Evolutionary conservation across 2,113 vertebrate genomes (phyloP).

Genomic region (Camelus bactrianus): DNA sequence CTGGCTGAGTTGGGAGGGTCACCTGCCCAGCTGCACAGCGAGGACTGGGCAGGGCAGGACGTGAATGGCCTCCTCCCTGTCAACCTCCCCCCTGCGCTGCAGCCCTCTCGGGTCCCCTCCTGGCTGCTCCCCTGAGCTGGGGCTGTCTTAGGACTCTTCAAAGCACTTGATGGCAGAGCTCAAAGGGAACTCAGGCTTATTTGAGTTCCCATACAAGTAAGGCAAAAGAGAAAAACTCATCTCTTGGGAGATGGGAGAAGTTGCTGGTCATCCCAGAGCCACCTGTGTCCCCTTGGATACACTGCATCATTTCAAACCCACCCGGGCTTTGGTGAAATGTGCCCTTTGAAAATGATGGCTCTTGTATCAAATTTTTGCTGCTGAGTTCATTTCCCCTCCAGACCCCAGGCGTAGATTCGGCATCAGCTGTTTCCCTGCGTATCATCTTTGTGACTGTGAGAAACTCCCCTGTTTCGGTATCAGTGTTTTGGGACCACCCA

Average conservation of each 20-base stretch:
- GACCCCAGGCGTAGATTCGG: accelerated
- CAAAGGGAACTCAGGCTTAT: not conserved
- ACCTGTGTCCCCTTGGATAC: accelerated
- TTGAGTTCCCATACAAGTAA: not conserved
- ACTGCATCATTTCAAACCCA: not conserved
- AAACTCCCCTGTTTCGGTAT: accelerated
- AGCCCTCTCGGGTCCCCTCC: accelerated
- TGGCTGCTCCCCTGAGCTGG: not conserved
- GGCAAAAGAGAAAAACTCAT: not conserved
- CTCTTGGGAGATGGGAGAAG: not conserved
- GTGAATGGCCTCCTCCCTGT: accelerated
- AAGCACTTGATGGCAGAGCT: accelerated
- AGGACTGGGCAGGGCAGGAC: accelerated
- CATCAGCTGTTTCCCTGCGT: accelerated
- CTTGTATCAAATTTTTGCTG: not conserved
- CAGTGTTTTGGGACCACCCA: not conserved
- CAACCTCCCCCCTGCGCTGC: accelerated
- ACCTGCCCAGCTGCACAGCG: not conserved
- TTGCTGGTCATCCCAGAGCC: too few species aligned
- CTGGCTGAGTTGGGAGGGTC: accelerated
- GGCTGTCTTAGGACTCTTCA: accelerated
- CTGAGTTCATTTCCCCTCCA: accelerated
- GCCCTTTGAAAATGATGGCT: not conserved
- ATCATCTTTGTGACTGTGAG: accelerated
- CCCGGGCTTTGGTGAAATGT: too few species aligned